Base-by-base conservation (phyloP, 92 coral and sea anemone genomes). In the Virgularia gustaviana region DNA sequence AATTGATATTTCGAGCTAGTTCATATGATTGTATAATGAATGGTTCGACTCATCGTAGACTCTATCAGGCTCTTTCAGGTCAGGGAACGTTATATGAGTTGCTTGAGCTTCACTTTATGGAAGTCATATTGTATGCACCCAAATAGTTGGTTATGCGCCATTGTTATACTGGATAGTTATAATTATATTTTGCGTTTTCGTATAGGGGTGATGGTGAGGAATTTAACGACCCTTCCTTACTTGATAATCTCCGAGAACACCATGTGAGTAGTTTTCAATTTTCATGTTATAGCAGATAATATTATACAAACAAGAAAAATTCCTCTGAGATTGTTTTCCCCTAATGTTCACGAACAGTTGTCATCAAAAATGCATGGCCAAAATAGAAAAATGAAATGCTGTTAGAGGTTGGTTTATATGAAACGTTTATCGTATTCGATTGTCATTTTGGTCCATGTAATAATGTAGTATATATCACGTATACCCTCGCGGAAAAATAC, bases 161-260 rank as follows among this genome's bases (percentile, higher is more conserved):
- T 8, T 16, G n/a, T 31, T 58, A 6, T 31, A 31, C 5, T 7
- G 36, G 38, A 35, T 64, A 0, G 41, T 13, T 32, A 33, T 29
- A 15, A 32, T 42, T 45, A 0, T 71, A n/a, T n/a, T n/a, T n/a
- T n/a, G n/a, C n/a, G n/a, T n/a, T n/a, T n/a, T 29, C 36, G 58
- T 83, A 3, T 47, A 90, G 97, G 70, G 95, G 90, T 16, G 90
- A 85, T 32, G 88, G 85, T 11, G 86, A 87, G 3, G 54, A 43
- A 3, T 87, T 76, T 62, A 62, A 66, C n/a, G 99, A 89, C 72
- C 99, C 99, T 28, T 81, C 90, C 28, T 82, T 94, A 29, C 71
- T 94, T 49, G 99, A 94, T 73, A 89, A 94, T 80, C 88, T 94
- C 36, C 77, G 99, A 57, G 96, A 94, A 65, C 99, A 94, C 52